Conservation (phyloP, 2,888 invertebrate species). For the Caenorhabditis sulstoni region DNA sequence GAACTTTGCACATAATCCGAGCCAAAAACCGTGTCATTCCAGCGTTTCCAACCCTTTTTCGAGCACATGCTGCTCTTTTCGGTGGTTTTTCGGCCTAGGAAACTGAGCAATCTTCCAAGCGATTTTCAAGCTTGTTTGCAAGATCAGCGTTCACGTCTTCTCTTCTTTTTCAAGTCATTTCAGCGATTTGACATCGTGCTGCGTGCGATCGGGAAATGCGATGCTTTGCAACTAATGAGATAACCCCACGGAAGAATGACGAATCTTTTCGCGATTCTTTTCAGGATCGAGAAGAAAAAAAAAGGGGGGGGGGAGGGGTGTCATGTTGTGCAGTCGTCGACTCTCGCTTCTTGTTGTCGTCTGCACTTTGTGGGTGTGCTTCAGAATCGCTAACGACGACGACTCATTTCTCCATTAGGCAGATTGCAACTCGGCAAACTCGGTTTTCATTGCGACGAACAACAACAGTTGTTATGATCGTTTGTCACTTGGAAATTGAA, state of each 20-base stretch:
- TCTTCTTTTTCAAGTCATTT: conserved; percentile 13
- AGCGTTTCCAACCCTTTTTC: no score
- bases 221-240: conserved; percentile 38
- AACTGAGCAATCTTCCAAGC: no score
- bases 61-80: no score
- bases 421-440: conserved; percentile 35
- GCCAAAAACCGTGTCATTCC: no score
- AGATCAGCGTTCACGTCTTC: no score
- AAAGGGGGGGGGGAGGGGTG: conserved; percentile 4
- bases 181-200: not conserved
- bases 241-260: conserved; percentile 16
- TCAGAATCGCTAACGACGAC: conserved; percentile 38
- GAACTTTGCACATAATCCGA: no score
- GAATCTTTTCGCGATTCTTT: conserved; percentile 19
- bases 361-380: conserved; percentile 50
- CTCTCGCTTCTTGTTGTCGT: conserved; percentile 35
- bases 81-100: no score
- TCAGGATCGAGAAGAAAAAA: no score
- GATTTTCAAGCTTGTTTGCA: no score
- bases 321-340: conserved; percentile 28
- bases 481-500: no score
- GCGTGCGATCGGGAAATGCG: conserved; percentile 21
- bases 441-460: no score
- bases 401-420: conserved; percentile 38
- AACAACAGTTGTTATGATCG: no score